Percentiles rank a stretch among this genome's conserved stretches.
These are phyloP conservation scores for Tachycineta bicolor DNA, from an alignment of 2,113 vertebrate species.

Conservation along the genomic window DNA sequence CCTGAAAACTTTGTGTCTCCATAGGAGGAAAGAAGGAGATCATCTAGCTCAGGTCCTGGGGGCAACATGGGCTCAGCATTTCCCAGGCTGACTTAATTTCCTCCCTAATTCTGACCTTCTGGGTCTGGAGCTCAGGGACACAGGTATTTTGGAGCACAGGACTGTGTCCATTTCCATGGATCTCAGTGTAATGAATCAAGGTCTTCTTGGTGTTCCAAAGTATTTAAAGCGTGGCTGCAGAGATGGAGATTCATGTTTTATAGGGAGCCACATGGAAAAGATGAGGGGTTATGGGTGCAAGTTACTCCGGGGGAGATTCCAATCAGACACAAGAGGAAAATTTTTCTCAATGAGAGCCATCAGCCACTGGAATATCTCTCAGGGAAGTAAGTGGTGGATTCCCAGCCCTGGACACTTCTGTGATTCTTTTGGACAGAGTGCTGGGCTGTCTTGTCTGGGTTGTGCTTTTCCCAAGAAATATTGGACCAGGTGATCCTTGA, in stretches of 20 bases:
- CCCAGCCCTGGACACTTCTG: background rate
- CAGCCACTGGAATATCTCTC: background rate
- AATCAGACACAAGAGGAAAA: accelerated
- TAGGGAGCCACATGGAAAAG: background rate
- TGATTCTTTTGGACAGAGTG: background rate
- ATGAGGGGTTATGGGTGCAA: background rate
- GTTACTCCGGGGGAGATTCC: background rate
- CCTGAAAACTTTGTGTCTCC: background rate
- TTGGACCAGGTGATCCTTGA: background rate
- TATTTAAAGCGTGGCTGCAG: background rate
- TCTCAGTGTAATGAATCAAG: background rate
- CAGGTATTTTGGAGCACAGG: background rate
- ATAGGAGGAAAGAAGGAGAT: background rate
- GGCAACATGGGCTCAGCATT: background rate
- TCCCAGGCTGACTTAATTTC: background rate
- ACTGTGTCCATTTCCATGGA: background rate
- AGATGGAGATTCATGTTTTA: background rate
- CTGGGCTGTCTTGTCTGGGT: background rate
- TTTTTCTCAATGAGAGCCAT: background rate
- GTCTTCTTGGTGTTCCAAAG: background rate
- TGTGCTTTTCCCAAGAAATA: background rate
- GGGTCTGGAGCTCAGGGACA: background rate
- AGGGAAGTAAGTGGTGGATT: background rate
- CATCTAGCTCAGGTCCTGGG: background rate
- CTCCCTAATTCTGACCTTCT: background rate